Evolutionary conservation across 2,888 invertebrate species (phyloP), one percentile per base, ranked within the genome.

Genomic region (Euplexia lucipara): DNA sequence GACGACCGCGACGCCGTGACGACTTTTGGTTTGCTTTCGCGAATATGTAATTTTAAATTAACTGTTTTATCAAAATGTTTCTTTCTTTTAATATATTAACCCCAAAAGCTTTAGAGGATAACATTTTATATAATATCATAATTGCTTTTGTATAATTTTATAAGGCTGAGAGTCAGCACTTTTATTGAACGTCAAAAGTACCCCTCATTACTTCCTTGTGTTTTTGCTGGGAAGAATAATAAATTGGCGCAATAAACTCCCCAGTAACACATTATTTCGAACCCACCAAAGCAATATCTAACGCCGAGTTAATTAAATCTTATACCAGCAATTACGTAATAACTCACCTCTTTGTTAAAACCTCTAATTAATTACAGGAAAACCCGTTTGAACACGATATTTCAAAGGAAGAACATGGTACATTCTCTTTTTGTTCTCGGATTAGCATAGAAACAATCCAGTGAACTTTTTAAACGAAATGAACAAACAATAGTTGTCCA

Each of bases 401-500:
- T 42, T 48, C 44, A 54, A 58, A 59, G 71, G 53, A 65, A 65
- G 22, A 35, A 54, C 60, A 44, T 60, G 34, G 42, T 41, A 49
- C 56, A 62, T 62, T 70, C 44, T 59, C 35, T 49, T 47, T 48
- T 14, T 56, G 26, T 26, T n/a, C 54, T 35, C 26, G 22, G 45
- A 73, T 79, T 67, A 64, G 47, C 72, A 80, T 59, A 51, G 12
- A 63, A 42, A 57, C 69, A 73, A 63, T 70, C n/a, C 20, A 53
- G 62, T 48, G 61, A 74, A 68, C 48, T 61, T 61, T 61, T 16
- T 35, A 30, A 44, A 52, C 18, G 34, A 68, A 52, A 47, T 18
- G 7, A 51, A 62, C 59, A 70, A 47, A 71, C 47, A 69, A 64
- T 70, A 62, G 65, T 71, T 51, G 53, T 70, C 34, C 39, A 56